Conservation (phyloP, 2,888 invertebrate species). For the Archaeoteleia sp. region DNA sequence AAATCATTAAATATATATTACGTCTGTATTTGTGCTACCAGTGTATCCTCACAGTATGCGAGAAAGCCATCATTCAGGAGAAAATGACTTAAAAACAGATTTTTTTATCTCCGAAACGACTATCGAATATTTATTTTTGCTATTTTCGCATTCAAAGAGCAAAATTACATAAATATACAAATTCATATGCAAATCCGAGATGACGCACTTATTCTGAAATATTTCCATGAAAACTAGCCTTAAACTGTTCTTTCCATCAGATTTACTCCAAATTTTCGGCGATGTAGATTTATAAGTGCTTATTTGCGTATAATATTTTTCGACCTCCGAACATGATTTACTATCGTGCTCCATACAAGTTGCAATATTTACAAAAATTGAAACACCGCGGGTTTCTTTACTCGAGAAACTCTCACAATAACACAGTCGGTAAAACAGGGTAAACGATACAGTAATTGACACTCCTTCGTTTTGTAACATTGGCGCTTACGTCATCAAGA, state of each 20-base stretch:
- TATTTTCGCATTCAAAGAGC: constrained; percentile 13
- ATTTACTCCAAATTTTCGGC: constrained; percentile 16
- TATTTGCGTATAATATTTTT: constrained; percentile 16
- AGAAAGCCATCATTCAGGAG: too few species aligned
- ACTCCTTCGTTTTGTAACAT: too few species aligned
- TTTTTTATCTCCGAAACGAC: too few species aligned
- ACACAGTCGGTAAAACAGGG: constrained; percentile 9
- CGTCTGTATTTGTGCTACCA: too few species aligned
- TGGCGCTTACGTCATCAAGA: constrained; percentile 17
- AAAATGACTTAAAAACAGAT: too few species aligned
- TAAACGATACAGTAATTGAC: constrained; percentile 50
- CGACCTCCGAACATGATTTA: too few species aligned
- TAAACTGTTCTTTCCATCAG: constrained; percentile 12
- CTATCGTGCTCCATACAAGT: constrained; percentile 24
- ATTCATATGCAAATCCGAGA: background rate
- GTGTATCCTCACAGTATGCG: too few species aligned
- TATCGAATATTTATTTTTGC: too few species aligned
- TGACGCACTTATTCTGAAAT: constrained; percentile 2
- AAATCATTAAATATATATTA: too few species aligned
- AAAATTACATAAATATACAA: constrained; percentile 22
- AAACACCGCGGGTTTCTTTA: too few species aligned
- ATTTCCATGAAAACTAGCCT: background rate
- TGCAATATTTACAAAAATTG: constrained; percentile 37
- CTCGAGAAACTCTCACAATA: constrained; percentile 27
- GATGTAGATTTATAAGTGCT: constrained; percentile 21